Percentiles rank a stretch among this genome's conserved stretches.
Conservation (phyloP, 1,140 invertebrate species). For the Panagrolaimus sp. region DNA sequence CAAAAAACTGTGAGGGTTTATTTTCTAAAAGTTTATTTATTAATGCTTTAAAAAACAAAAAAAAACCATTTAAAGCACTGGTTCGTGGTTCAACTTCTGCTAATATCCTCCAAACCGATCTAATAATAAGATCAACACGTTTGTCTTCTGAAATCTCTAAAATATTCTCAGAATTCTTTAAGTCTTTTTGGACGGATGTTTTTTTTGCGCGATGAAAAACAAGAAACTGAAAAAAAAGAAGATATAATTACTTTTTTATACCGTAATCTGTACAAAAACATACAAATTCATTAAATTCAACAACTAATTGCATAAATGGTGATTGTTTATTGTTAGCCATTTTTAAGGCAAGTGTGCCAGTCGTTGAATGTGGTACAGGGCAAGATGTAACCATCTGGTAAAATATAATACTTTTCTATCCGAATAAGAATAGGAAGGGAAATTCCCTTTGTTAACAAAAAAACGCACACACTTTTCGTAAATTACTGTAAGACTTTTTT, state of each 20-base stretch:
- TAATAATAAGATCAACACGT: neutral
- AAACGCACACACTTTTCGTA: too few relatives aligned
- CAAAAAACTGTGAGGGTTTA: constrained; percentile 50
- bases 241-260: too few relatives aligned
- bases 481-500: too few relatives aligned
- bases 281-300: neutral
- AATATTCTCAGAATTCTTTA: neutral
- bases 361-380: neutral
- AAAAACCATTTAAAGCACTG: constrained; percentile 2
- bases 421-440: too few relatives aligned
- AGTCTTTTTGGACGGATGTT: neutral
- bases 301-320: neutral
- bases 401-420: too few relatives aligned
- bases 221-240: neutral
- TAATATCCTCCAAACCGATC: neutral
- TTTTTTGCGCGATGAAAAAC: constrained; percentile 6
- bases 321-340: neutral
- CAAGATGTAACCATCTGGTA: neutral
- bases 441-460: too few relatives aligned
- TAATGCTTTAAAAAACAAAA: neutral
- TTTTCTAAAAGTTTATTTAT: neutral
- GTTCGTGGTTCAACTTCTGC: neutral
- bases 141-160: neutral
- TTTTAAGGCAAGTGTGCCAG: neutral
- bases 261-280: neutral